Evolutionary conservation across 2,888 invertebrate genomes (phyloP), one percentile per base, ranked within the genome.

Genomic region (Epirrhoe tristata): DNA sequence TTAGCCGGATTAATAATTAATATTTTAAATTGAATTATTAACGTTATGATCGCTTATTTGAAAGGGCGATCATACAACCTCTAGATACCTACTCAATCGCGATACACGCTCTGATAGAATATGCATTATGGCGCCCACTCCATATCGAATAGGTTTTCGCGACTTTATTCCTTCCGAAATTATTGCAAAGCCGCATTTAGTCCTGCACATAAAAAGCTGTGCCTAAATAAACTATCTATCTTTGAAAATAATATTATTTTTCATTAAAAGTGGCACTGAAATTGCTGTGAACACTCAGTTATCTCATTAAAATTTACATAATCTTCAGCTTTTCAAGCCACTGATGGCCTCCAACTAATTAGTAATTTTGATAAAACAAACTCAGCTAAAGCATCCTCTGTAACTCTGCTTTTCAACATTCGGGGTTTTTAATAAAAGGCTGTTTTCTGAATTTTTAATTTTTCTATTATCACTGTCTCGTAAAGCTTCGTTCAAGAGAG

Each of bases 271-370:
- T 43, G 39, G 10, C 39, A 43, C 5, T 10, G 39, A 43, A 43
- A 43, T 43, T 43, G 55, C 58, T 43, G 24, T 43, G 17, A 55
- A 16, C 39, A 63, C 32, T 48, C 48, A n/a, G 62, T 55, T 17
- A n/a, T 55, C 31, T 58, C 17, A 63, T 63, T 63, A 63, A 58
- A 58, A 58, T 63, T 58, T 58, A 31, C 58, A 58, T 63, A 58
- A 64, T 50, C 16, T 16, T 16, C 46, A 14, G 48, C 48, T 57
- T 63, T 46, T 48, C 14, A 34, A 46, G 32, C 51, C 55, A 43
- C 55, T 59, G 56, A n/a, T 46, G 12, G 51, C 43, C 39, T 43
- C 39, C 48, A 65, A 58, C 59, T 55, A 65, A 34, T 62, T 56
- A 39, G 14, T n/a, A n/a, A 62, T 55, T 53, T 50, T 56, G 31